Base-by-base conservation (phyloP, 1,140 invertebrate genomes). In the Neodiprion lecontei region DNA sequence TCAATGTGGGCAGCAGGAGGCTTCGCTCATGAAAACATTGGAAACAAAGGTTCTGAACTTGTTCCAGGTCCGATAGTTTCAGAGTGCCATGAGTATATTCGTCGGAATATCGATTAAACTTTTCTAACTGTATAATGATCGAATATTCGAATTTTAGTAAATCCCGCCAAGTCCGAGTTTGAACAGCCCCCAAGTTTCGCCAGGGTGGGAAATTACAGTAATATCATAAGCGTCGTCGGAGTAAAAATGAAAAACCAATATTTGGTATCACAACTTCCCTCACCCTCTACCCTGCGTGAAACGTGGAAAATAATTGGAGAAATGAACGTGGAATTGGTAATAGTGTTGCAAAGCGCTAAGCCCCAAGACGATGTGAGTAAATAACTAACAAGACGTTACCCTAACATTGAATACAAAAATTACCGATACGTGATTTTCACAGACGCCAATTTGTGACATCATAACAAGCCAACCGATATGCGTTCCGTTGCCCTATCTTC, bases 311-410 rank as follows among this genome's bases (percentile, higher is more conserved):
- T 53, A 9, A 84, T 93, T 67, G 90, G 90, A 78, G 91, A 92
- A 80, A 90, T 92, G 73, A 88, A 89, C 79, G 88, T 92, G n/a
- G 84, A 87, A 48, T 91, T 90, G n/a, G 87, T 93, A 40, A 91
- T 92, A 66, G 92, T 93, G 91, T 82, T 93, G 3, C 50, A 53
- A 53, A 9, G 50, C 50, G 9, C 50, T 53, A 14, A 53, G 50
- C 50, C 50, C 14, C 9, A 14, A 14, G 50, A 53, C 50, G 9
- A 9, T 9, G 50, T 53, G 50, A 53, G 50, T 53, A 14, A 53
- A 53, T 9, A 53, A 9, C 9, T 9, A 53, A 14, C 9, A 9
- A 14, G 9, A 53, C 14, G 50, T 53, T 9, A 53, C 50, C 50
- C 50, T 9, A 9, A 14, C 9, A 53, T 53, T 14, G 14, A 53